phyloP scores from a whole-genome alignment of 1,140 invertebrate genomes.

The Ditylenchus dipsaci region DNA sequence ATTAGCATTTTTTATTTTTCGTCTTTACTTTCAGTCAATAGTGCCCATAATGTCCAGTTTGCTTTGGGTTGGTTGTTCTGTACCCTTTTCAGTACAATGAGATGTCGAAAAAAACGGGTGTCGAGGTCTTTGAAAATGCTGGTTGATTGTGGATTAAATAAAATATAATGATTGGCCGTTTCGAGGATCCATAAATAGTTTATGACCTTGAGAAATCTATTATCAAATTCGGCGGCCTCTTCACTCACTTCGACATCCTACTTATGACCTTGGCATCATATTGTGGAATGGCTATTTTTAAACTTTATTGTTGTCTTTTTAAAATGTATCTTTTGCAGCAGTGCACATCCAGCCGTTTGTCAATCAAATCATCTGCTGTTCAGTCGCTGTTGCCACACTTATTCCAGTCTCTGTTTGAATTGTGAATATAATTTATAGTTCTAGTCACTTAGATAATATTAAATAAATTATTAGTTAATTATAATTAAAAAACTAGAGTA shows the following conservation, averaged over 20 bases:
- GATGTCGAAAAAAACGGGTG: not conserved
- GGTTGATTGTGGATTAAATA: no score
- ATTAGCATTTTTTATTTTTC: no score
- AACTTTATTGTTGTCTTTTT: not conserved
- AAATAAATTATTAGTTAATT: no score
- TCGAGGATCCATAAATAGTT: slow-evolving; percentile 21
- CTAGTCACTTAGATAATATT: no score
- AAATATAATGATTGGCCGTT: no score
- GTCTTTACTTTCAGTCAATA: not conserved
- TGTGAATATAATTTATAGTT: no score
- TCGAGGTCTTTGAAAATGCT: no score
- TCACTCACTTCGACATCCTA: no score
- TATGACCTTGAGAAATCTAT: slow-evolving; percentile 13
- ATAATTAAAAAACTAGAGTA: no score
- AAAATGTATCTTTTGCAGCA: slow-evolving; percentile 24
- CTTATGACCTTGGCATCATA: no score
- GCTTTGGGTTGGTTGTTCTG: slow-evolving; percentile 20
- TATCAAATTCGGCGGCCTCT: no score
- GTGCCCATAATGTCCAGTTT: slow-evolving; percentile 4
- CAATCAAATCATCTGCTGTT: slow-evolving; percentile 33
- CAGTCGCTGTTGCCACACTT: slow-evolving; percentile 27
- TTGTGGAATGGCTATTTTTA: no score
- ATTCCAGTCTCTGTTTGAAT: not conserved
- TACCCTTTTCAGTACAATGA: slow-evolving; percentile 5
- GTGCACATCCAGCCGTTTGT: slow-evolving; percentile 42